A percentile compares a stretch with the other conserved stretches of the same genome.
These are phyloP conservation scores for Nilaparvata lugens DNA, from an alignment of 1,140 invertebrate genomes.

Conservation along the genomic window DNA sequence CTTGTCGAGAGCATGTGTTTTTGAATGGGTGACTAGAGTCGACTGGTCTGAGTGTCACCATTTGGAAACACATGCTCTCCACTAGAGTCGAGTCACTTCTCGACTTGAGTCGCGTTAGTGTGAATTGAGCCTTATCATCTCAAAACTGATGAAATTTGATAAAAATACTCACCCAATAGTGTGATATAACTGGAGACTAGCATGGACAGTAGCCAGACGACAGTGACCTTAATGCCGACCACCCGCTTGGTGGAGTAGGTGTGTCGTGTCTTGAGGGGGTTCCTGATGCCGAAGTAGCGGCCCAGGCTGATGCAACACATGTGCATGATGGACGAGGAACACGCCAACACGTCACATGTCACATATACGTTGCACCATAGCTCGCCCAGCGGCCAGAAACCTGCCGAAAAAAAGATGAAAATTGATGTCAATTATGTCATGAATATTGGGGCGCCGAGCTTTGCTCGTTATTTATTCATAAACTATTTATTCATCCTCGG, in stretches of 20 bases:
- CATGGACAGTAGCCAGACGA: slow-evolving; percentile 79
- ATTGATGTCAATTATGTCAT: too few relatives aligned
- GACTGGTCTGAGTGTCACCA: too few relatives aligned
- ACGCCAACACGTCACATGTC: slow-evolving; percentile 89
- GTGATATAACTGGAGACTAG: slow-evolving; percentile 81
- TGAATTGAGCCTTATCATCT: not conserved
- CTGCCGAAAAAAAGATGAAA: too few relatives aligned
- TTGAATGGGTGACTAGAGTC: too few relatives aligned
- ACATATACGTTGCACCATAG: slow-evolving; percentile 89
- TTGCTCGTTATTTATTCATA: too few relatives aligned
- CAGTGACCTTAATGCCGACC: slow-evolving; percentile 70
- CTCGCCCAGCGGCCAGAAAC: slow-evolving; percentile 81
- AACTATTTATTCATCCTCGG: too few relatives aligned
- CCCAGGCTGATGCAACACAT: slow-evolving; percentile 95
- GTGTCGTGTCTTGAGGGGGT: slow-evolving; percentile 73
- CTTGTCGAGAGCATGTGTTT: too few relatives aligned
- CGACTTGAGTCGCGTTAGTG: too few relatives aligned
- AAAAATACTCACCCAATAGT: slow-evolving; percentile 56
- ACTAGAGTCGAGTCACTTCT: too few relatives aligned
- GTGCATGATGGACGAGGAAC: slow-evolving; percentile 90
- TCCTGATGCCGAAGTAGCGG: slow-evolving; percentile 82
- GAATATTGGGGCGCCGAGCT: too few relatives aligned
- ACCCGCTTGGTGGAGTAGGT: slow-evolving; percentile 60
- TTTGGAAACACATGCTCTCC: too few relatives aligned
- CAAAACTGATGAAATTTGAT: not conserved